Evolutionary conservation across 2,113 vertebrate species (phyloP).

Genomic region (Tympanuchus pallidicinctus): DNA sequence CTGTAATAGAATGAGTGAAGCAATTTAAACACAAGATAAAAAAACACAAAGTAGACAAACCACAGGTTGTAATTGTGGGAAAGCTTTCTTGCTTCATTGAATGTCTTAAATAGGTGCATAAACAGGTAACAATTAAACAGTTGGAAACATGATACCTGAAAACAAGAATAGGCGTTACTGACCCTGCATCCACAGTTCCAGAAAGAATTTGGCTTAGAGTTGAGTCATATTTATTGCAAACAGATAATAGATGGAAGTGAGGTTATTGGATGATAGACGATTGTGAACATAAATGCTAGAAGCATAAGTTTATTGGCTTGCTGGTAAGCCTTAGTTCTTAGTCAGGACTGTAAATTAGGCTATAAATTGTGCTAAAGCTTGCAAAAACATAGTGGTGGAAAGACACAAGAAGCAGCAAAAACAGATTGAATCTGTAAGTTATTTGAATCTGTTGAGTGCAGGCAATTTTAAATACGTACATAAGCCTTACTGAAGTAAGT

Average conservation of each 20-base stretch:
- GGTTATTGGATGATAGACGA: neutral
- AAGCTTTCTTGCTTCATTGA: neutral
- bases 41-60: accelerated
- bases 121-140: neutral
- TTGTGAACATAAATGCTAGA: neutral
- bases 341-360: neutral
- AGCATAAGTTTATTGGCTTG: neutral
- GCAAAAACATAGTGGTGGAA: neutral
- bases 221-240: neutral
- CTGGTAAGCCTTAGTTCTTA: neutral
- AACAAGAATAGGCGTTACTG: conserved; percentile 18
- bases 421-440: neutral
- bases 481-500: neutral
- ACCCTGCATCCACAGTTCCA: neutral
- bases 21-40: neutral
- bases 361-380: neutral
- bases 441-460: neutral
- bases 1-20: neutral
- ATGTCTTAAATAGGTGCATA: neutral
- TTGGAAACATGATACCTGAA: neutral
- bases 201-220: neutral
- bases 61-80: neutral
- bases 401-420: neutral
- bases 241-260: neutral
- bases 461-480: neutral